Evolutionary conservation across 2,888 invertebrate genomes (phyloP).

Genomic region (Drosophila merina): DNA sequence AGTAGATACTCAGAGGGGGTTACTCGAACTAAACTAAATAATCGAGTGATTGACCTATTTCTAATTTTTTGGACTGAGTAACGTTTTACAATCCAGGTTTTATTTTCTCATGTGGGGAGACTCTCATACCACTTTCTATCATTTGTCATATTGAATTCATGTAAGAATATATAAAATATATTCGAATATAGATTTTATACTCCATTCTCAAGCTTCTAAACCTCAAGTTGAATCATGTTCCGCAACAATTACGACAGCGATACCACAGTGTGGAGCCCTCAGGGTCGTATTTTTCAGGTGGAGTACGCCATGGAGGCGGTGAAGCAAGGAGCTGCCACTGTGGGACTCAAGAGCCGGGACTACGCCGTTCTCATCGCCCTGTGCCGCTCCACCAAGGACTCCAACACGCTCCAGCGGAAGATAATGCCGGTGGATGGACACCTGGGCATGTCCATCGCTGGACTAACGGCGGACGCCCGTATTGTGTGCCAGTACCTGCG

Average conservation of each 20-base stretch:
- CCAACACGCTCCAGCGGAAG: constrained; percentile 99
- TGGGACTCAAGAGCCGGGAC: constrained; percentile 96
- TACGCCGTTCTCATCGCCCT: constrained; percentile 97
- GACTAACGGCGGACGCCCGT: constrained; percentile 98
- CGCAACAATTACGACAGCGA: constrained; percentile 99
- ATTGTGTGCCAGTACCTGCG: constrained; percentile 96
- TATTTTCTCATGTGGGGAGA: too few species aligned
- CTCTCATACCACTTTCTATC: too few species aligned
- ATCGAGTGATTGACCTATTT: not conserved
- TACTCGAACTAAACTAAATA: not conserved
- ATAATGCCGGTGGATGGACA: constrained; percentile 97
- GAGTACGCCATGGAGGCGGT: constrained; percentile 99
- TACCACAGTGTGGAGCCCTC: constrained; percentile 99
- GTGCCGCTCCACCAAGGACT: constrained; percentile 96
- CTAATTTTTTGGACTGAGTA: too few species aligned
- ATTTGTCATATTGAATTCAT: not conserved
- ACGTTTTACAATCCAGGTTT: too few species aligned
- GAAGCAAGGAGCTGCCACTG: constrained; percentile 87
- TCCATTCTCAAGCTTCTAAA: not conserved
- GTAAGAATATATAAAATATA: not conserved
- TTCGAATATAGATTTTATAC: not conserved
- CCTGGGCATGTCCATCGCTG: constrained; percentile 97
- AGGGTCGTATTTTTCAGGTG: constrained; percentile 96
- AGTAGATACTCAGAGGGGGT: not conserved
- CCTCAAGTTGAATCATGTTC: constrained; percentile 86